A percentile compares a stretch with the other conserved stretches of the same genome.
These are phyloP conservation scores for Leiothrix lutea DNA, from an alignment of 2,113 vertebrate genomes.

Conservation along the genomic window DNA sequence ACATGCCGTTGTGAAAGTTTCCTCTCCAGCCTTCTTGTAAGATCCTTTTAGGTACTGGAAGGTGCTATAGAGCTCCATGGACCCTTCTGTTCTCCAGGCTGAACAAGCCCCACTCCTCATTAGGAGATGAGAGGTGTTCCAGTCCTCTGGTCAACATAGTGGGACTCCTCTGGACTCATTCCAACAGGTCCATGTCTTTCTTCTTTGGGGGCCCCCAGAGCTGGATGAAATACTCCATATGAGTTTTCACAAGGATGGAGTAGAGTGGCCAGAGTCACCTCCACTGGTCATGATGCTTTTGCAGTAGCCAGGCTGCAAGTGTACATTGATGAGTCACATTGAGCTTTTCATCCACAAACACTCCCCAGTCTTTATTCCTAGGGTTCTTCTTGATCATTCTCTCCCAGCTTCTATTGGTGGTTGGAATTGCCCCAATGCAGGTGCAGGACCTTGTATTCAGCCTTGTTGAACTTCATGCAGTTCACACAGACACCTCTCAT, in stretches of 20 bases:
- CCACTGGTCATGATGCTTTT: fast-evolving
- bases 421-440: neutral
- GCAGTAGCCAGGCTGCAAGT: neutral
- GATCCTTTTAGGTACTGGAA: neutral
- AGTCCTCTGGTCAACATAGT: neutral
- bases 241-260: neutral
- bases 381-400: neutral
- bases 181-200: neutral
- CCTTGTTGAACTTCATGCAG: neutral
- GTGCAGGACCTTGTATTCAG: neutral
- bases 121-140: neutral
- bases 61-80: neutral
- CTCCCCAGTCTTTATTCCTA: neutral
- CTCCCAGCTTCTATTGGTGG: neutral
- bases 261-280: neutral
- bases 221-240: neutral
- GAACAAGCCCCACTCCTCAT: neutral
- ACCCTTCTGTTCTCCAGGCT: neutral
- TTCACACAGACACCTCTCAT: neutral
- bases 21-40: neutral
- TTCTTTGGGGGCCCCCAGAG: neutral
- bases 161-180: neutral
- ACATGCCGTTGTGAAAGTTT: neutral
- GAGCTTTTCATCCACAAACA: neutral
- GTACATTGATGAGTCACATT: neutral